Evolutionary conservation across 2,888 invertebrate species (phyloP).

Genomic region (Fabriciana adippe): DNA sequence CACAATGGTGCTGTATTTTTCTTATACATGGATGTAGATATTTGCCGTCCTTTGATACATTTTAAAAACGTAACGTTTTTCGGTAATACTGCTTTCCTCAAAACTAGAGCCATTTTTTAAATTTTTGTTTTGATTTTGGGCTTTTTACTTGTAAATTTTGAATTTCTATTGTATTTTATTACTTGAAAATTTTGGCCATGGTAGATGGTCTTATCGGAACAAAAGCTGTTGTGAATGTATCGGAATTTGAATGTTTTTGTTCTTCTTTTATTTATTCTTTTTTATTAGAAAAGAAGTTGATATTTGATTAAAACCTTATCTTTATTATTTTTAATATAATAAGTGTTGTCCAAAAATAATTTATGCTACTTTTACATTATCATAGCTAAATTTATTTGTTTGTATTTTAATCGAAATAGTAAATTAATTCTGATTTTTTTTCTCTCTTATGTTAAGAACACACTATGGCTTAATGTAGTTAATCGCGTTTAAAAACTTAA

Average conservation of each 20-base stretch:
- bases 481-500: too few relatives aligned
- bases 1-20: slow-evolving; percentile 55
- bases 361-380: too few relatives aligned
- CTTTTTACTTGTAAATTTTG: slow-evolving; percentile 28
- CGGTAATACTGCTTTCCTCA: slow-evolving; percentile 64
- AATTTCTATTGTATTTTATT: slow-evolving; percentile 38
- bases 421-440: too few relatives aligned
- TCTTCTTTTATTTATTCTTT: slow-evolving; percentile 31
- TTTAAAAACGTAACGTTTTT: slow-evolving; percentile 64
- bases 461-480: too few relatives aligned
- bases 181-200: slow-evolving; percentile 71
- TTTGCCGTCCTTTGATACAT: slow-evolving; percentile 61
- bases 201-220: slow-evolving; percentile 54
- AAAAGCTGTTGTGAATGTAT: slow-evolving; percentile 49
- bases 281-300: background rate
- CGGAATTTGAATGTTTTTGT: slow-evolving; percentile 50
- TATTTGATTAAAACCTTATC: too few relatives aligned
- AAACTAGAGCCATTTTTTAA: slow-evolving; percentile 65
- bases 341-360: too few relatives aligned
- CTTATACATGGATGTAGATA: slow-evolving; percentile 56
- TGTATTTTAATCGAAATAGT: too few relatives aligned
- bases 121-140: slow-evolving; percentile 34
- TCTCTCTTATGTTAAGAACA: too few relatives aligned
- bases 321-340: too few relatives aligned
- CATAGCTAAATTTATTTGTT: too few relatives aligned